Evolutionary conservation across 2,113 vertebrate species (phyloP), one percentile per base, ranked within the genome.

Genomic region (Rhynchomys soricoides): DNA sequence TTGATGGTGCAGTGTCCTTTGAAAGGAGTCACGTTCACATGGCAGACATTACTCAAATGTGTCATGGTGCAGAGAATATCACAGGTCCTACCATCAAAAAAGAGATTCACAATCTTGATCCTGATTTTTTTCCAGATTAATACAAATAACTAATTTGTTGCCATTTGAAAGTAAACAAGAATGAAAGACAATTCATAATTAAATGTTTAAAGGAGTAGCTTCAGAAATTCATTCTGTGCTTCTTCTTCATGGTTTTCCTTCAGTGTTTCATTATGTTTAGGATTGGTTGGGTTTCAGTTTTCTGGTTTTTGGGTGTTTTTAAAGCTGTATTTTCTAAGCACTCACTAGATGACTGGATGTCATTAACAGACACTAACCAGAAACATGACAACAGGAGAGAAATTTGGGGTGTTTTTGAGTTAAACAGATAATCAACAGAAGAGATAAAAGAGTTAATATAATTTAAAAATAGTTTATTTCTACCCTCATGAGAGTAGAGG

Each of bases 11-110:
- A 66, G 45, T 70, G 91, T 93, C 96, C 95, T 97, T 94, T 85
- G 83, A 95, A 95, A 98, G 94, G 94, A 98, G 93, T 97, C 94
- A 71, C 81, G 87, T 50, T 71, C 59, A 50, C 50, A 24, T 2
- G 75, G 21, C 71, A 91, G 86, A 50, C 2, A 17, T 24, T 78
- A 50, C 50, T 90, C 57, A 74, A 88, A 79, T 79, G 40, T 55
- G 3, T 83, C 62, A 21, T 73, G 40, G 59, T 40, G 29, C n/a
- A 68, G 22, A 37, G 70, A 64, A 31, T 45, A 57, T 83, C 68
- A 73, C 26, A 92, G 29, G 55, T 68, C 40, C 66, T 64, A 11
- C 40, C 66, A 74, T 78, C 48, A 85, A 82, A 77, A 95, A 87
- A 66, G 29, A 93, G 83, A 86, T 50, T 82, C 70, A 45, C 4